phyloP scores from a whole-genome alignment of 2,113 vertebrate genomes.

The Chaetodon trifascialis region DNA sequence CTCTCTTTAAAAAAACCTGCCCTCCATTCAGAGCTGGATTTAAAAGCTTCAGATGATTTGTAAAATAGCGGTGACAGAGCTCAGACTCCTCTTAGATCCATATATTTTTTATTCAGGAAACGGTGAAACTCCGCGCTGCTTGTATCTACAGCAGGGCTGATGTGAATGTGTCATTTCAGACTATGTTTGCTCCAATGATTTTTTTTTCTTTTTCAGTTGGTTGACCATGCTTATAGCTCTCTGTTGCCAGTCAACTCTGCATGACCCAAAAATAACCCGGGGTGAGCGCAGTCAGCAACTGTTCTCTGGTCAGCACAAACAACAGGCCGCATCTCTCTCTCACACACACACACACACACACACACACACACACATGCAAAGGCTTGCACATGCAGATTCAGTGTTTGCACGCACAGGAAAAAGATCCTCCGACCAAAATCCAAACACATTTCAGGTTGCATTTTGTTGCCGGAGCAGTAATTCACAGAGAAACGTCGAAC shows the following conservation, averaged over 20 bases:
- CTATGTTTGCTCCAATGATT: constrained; percentile 44
- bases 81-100: constrained; percentile 3
- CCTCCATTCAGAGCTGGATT: constrained; percentile 41
- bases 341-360: constrained; percentile 1
- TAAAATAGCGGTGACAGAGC: constrained; percentile 20
- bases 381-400: constrained; percentile 37
- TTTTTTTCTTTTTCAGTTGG: constrained; percentile 39
- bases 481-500: background rate
- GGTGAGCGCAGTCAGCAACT: constrained; percentile 69
- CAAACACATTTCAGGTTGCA: constrained; percentile 25
- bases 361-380: constrained; percentile 21
- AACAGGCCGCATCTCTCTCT: background rate
- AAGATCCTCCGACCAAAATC: constrained; percentile 6
- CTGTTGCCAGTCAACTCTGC: constrained; percentile 64
- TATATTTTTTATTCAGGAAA: constrained; percentile 22
- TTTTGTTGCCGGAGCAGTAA: constrained; percentile 3
- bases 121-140: background rate
- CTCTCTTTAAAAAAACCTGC: background rate
- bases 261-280: constrained; percentile 71
- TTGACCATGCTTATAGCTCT: constrained; percentile 46
- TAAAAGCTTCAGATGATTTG: constrained; percentile 47
- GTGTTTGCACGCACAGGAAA: constrained; percentile 31
- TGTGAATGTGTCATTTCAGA: constrained; percentile 48
- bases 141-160: constrained; percentile 32
- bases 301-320: constrained; percentile 71